Base-by-base conservation (phyloP, 2,797 vertebrate genomes). In the Perodicticus potto region DNA sequence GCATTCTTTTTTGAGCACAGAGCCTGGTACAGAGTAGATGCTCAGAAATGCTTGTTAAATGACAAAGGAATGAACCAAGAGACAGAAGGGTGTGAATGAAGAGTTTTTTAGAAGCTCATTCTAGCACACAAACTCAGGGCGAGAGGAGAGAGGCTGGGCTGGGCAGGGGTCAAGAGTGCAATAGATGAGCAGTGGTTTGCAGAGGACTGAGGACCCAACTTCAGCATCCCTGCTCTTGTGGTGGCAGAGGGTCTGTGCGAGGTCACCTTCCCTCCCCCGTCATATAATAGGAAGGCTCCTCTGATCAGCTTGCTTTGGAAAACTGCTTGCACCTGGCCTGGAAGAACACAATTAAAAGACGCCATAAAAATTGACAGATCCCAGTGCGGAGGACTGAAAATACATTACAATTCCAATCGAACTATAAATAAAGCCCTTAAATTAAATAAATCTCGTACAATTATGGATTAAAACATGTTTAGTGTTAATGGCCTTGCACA, bases 381-480 rank as follows among this genome's bases (percentile, higher is more conserved):
- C 98, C 49, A 22, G 93, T 96, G 95, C 80, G 77, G 90, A 97
- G 94, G 97, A 89, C 97, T 89, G 98, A 98, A 98, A 99, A 98
- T 98, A 98, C 98, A 98, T 99, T 98, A 98, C 98, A 98, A 98
- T 98, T 97, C 97, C 96, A 95, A 99, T 98, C 94, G 77, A 98
- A 98, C 98, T 98, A 98, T 98, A 98, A 98, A 98, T 98, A 98
- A 98, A 98, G 98, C 96, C 25, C 25, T 97, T 98, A 98, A 98
- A 98, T 98, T 98, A 98, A 98, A 98, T 98, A 98, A 98, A 98
- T 99, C 98, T 98, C 97, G 4, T 85, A 98, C 98, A 98, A 98
- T 99, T 98, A 98, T 99, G 97, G 98, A 98, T 98, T 98, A 98
- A 98, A 98, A 98, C 98, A 98, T 98, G 92, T 98, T 98, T 98